These are phyloP conservation scores for Salarias fasciatus DNA, from an alignment of 2,797 vertebrate genomes.

Conservation along the genomic window DNA sequence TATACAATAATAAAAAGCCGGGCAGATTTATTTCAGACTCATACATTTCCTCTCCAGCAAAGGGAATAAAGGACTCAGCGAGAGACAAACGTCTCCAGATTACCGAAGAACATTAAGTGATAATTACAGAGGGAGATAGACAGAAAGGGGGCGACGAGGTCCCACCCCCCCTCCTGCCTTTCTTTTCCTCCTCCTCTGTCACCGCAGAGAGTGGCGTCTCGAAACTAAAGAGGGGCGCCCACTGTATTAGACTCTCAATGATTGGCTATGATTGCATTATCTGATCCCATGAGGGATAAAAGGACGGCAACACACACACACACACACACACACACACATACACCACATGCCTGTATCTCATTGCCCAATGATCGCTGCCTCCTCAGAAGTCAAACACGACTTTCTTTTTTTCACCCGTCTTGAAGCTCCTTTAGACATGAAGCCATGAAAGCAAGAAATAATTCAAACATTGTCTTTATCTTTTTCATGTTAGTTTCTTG, in stretches of 20 bases:
- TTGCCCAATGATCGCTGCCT: constrained; percentile 49
- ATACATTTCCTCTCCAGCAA: constrained; percentile 60
- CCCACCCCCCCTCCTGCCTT: constrained; percentile 59
- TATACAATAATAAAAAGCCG: constrained; percentile 81
- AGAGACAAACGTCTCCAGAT: constrained; percentile 72
- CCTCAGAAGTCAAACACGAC: constrained; percentile 62
- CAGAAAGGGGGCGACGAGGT: constrained; percentile 60
- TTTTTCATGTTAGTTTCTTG: constrained; percentile 54
- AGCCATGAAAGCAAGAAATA: constrained; percentile 48
- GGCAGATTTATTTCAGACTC: constrained; percentile 80
- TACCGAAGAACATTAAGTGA: constrained; percentile 72
- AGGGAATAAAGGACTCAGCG: constrained; percentile 48
- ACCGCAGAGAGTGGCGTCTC: constrained; percentile 80
- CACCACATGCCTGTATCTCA: constrained; percentile 55
- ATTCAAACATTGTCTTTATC: constrained; percentile 64
- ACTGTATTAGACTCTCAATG: constrained; percentile 74
- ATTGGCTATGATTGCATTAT: constrained; percentile 79
- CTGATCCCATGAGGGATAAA: constrained; percentile 67
- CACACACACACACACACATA: constrained; percentile 41
- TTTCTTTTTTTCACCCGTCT: constrained; percentile 1
- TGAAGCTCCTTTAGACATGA: constrained; percentile 50
- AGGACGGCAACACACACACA: constrained; percentile 58
- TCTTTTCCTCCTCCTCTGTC: constrained; percentile 60
- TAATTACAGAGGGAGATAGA: constrained; percentile 78
- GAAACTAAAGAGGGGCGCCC: constrained; percentile 75